These are phyloP conservation scores for Acanthurus tractus DNA, from an alignment of 2,797 vertebrate species.

Conservation along the genomic window DNA sequence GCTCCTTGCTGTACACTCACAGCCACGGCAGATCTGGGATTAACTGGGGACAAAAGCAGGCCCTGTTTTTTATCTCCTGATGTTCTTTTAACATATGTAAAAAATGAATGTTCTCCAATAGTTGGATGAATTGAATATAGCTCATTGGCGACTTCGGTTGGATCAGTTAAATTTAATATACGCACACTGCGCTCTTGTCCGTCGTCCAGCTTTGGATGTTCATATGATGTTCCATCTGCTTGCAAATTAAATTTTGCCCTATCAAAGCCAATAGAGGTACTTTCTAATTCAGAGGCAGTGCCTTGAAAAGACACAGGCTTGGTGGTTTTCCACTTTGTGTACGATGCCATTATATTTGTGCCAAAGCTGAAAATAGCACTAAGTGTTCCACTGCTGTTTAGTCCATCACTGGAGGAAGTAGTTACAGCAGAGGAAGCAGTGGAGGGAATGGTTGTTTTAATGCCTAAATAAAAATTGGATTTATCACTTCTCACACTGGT, in stretches of 20 bases:
- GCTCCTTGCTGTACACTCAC: constrained; percentile 12
- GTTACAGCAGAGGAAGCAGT: constrained; percentile 39
- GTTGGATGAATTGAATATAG: constrained; percentile 45
- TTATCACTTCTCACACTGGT: constrained; percentile 35
- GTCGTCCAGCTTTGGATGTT: constrained; percentile 52
- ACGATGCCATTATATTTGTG: constrained; percentile 65
- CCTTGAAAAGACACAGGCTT: constrained; percentile 56
- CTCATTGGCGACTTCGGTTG: constrained; percentile 33
- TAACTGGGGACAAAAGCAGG: constrained; percentile 39
- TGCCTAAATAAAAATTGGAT: constrained; percentile 60
- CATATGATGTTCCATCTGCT: constrained; percentile 58
- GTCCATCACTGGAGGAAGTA: constrained; percentile 46
- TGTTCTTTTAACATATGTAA: constrained; percentile 41
- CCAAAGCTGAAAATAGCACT: constrained; percentile 73
- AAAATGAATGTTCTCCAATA: constrained; percentile 40
- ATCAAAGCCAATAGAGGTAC: constrained; percentile 58
- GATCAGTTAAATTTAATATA: constrained; percentile 45
- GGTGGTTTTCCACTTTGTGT: constrained; percentile 67
- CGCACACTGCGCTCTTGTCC: constrained; percentile 44
- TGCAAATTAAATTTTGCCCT: constrained; percentile 54
- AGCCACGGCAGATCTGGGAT: constrained; percentile 48
- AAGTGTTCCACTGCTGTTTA: constrained; percentile 49
- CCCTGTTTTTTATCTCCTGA: constrained; percentile 34
- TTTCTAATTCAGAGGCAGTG: constrained; percentile 62
- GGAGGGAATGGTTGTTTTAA: constrained; percentile 37